A percentile compares a stretch with the other conserved stretches of the same genome.
phyloP scores from a whole-genome alignment of 1,140 invertebrate species.

The Drosophila saltans region DNA sequence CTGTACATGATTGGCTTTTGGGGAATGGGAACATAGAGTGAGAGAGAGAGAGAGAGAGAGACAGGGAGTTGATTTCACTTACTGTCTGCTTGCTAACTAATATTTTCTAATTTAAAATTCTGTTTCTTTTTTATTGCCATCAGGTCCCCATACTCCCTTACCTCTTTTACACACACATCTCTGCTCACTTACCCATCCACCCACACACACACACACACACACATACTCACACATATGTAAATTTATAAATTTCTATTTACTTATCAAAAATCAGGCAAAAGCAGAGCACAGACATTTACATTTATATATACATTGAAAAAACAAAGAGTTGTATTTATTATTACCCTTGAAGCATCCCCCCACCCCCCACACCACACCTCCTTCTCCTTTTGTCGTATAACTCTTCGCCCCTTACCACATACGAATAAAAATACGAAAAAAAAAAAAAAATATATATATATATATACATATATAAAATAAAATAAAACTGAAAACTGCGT shows the following conservation, averaged over 20 bases:
- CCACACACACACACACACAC: not conserved
- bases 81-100: conserved; percentile 58
- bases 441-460: not conserved
- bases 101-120: conserved; percentile 82
- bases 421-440: not conserved
- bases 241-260: conserved; percentile 81
- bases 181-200: not conserved
- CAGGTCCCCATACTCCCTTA: not conserved
- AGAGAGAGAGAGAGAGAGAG: not conserved
- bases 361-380: not conserved
- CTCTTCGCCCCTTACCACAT: not conserved
- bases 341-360: conserved; percentile 26
- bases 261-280: conserved; percentile 75
- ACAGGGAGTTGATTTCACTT: not conserved
- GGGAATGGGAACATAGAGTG: conserved; percentile 10
- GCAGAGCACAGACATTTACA: conserved; percentile 16
- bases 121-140: conserved; percentile 78
- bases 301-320: conserved; percentile 46
- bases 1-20: conserved; percentile 48
- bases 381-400: too few relatives aligned
- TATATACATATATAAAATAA: too few relatives aligned
- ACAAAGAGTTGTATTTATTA: conserved; percentile 69
- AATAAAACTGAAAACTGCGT: conserved; percentile 36
- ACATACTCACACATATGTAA: conserved; percentile 46
- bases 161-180: not conserved